phyloP scores from a whole-genome alignment of 2,888 invertebrate genomes.

The Catonia carolina region DNA sequence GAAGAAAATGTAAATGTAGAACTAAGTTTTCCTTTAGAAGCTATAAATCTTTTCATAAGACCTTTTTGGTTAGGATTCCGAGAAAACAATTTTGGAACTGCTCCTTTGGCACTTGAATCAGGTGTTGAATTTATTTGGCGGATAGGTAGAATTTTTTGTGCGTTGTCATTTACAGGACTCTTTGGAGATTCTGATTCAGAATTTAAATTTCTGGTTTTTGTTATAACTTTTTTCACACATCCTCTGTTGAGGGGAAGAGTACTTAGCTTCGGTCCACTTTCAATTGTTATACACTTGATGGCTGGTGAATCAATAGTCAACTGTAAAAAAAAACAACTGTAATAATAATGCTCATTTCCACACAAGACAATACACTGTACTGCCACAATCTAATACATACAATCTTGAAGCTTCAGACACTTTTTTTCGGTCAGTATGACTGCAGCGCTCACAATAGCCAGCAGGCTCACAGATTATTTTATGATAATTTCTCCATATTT shows the following conservation, averaged over 20 bases:
- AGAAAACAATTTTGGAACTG: constrained; percentile 45
- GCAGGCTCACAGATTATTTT: too few species aligned
- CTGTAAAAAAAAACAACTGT: neutral
- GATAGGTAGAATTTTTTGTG: neutral
- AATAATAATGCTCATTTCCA: too few species aligned
- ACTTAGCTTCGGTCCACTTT: neutral
- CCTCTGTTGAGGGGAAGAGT: too few species aligned
- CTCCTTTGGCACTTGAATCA: constrained; percentile 4
- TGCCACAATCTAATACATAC: too few species aligned
- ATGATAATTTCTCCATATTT: too few species aligned
- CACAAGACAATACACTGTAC: too few species aligned
- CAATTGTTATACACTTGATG: neutral
- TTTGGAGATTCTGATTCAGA: constrained; percentile 6
- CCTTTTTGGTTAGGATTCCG: constrained; percentile 64
- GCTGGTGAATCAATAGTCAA: neutral
- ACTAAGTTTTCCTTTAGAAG: constrained; percentile 60
- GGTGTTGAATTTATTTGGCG: neutral
- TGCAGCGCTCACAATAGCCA: too few species aligned
- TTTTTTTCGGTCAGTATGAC: too few species aligned
- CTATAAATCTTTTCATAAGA: constrained; percentile 79
- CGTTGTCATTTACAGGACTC: constrained; percentile 35
- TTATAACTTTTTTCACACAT: too few species aligned
- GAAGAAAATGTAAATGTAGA: constrained; percentile 12
- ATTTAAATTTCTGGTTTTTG: too few species aligned
- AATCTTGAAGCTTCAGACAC: too few species aligned